Percentiles rank a stretch among this genome's conserved stretches.
These are phyloP conservation scores for Marisa cornuarietis DNA, from an alignment of 1,140 invertebrate genomes.

Conservation along the genomic window DNA sequence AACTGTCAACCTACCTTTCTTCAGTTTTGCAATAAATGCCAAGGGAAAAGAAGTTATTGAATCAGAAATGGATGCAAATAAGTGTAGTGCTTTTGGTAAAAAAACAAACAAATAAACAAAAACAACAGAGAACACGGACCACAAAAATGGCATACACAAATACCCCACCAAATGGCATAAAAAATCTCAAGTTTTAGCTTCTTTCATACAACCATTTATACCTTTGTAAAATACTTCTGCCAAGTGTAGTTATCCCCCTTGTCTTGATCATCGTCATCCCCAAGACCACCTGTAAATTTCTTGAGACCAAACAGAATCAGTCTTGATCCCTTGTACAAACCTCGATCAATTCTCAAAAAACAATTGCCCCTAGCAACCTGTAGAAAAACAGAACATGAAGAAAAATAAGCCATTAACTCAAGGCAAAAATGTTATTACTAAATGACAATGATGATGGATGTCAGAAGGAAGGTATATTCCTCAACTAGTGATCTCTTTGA, in stretches of 20 bases:
- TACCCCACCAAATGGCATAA: no score
- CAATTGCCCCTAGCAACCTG: slow-evolving; percentile 67
- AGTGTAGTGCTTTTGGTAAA: no score
- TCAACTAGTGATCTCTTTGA: background rate
- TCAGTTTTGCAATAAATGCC: no score
- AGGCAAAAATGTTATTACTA: no score
- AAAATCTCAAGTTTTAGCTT: no score
- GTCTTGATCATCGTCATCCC: slow-evolving; percentile 68
- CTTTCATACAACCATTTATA: slow-evolving; percentile 23
- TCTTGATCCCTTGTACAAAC: slow-evolving; percentile 40
- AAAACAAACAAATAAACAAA: no score
- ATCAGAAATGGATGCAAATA: no score
- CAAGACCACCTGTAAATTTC: slow-evolving; percentile 70
- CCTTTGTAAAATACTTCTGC: slow-evolving; percentile 66
- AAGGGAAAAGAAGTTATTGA: no score
- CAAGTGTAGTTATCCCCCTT: slow-evolving; percentile 63
- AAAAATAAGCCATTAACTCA: background rate
- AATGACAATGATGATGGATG: no score
- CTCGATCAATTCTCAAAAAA: slow-evolving; percentile 58
- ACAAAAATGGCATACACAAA: no score
- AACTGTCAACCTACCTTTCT: no score
- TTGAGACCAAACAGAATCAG: slow-evolving; percentile 67
- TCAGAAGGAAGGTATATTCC: background rate
- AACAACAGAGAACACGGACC: no score
- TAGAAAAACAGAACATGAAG: slow-evolving; percentile 12